Conservation (phyloP, 2,113 vertebrate species). For the Coturnix japonica region DNA sequence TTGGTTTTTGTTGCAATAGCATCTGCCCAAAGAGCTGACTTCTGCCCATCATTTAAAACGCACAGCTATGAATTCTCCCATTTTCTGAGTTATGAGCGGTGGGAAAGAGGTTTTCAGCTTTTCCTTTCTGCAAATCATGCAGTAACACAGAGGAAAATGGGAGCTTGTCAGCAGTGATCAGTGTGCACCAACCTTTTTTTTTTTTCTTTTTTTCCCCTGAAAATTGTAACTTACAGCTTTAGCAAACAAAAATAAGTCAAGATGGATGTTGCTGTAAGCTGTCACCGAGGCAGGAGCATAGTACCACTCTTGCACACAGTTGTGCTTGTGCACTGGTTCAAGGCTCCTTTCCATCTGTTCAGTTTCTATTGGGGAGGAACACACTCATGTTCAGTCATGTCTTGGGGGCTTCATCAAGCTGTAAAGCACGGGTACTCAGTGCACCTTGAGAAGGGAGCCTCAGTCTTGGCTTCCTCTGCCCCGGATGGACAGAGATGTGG, state of each 20-base stretch:
- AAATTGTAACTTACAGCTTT: not conserved
- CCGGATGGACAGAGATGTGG: not conserved
- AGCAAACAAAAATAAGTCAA: not conserved
- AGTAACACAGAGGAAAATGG: not conserved
- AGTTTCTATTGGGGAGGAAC: not conserved
- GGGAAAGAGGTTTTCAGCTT: not conserved
- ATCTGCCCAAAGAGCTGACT: not conserved
- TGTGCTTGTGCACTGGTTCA: not conserved
- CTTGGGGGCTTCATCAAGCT: not conserved
- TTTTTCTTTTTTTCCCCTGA: not conserved
- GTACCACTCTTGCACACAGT: not conserved
- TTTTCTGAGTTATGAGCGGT: not conserved
- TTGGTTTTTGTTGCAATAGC: not conserved
- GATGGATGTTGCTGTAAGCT: not conserved
- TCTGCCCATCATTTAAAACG: not conserved
- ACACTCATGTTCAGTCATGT: not conserved
- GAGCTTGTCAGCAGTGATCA: not conserved
- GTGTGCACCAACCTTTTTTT: not conserved
- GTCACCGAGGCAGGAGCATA: not conserved
- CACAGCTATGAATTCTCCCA: not conserved
- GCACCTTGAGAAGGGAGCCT: not conserved
- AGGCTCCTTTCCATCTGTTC: slow-evolving; percentile 30
- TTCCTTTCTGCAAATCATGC: not conserved
- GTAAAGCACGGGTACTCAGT: rapidly evolving
- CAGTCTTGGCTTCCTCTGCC: not conserved